Evolutionary conservation across 1,140 invertebrate genomes (phyloP).

Genomic region (Radopholus similis): DNA sequence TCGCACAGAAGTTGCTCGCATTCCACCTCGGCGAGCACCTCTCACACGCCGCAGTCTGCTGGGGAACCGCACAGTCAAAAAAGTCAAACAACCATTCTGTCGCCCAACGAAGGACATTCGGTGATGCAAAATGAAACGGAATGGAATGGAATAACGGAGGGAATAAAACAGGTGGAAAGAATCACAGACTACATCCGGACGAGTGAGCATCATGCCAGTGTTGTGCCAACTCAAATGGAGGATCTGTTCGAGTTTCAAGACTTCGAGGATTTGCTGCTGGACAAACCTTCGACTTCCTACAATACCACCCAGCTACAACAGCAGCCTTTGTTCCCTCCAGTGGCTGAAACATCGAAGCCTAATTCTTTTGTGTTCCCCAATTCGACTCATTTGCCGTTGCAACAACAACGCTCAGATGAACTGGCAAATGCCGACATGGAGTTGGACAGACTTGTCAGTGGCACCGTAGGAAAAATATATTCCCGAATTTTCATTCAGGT

Average conservation of each 20-base stretch:
- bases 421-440: conserved; percentile 33
- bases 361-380: not conserved
- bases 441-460: conserved; percentile 23
- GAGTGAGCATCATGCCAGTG: no score
- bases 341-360: not conserved
- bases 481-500: not conserved
- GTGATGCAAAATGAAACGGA: not conserved
- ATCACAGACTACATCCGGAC: no score
- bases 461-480: not conserved
- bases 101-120: not conserved
- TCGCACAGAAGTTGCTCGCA: not conserved
- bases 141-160: not conserved
- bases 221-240: not conserved
- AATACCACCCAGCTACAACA: not conserved
- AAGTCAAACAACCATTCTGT: not conserved
- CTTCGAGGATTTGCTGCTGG: conserved; percentile 24
- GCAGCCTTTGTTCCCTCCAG: not conserved
- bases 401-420: conserved; percentile 21
- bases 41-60: not conserved
- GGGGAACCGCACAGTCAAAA: not conserved
- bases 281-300: conserved; percentile 13
- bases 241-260: conserved; percentile 26
- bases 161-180: no score
- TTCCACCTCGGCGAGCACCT: not conserved
- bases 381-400: not conserved